Conservation (phyloP, 2,113 vertebrate genomes). For the Festucalex cinctus region DNA sequence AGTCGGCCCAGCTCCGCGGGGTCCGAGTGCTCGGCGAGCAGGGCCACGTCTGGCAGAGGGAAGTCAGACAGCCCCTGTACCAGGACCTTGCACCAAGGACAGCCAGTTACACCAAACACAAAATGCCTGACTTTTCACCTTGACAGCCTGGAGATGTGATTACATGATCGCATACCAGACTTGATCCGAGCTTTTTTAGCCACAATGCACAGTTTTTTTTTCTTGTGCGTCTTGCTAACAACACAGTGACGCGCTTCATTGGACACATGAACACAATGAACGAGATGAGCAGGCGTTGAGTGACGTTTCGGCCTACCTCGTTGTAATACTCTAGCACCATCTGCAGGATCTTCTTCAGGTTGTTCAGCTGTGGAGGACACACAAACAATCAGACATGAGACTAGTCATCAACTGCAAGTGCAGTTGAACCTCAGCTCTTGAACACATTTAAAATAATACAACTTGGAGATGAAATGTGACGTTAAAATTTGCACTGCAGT, state of each 20-base stretch:
- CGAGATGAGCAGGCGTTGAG: not conserved
- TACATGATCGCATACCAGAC: not conserved
- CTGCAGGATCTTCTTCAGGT: slow-evolving; percentile 96
- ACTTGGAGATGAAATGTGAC: no score
- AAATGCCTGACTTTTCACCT: not conserved
- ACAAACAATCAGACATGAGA: not conserved
- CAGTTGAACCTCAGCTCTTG: no score
- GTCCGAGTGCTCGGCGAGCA: slow-evolving; percentile 82
- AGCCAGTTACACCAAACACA: not conserved
- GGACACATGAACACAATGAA: not conserved
- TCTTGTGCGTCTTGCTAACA: not conserved
- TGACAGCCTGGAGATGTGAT: not conserved
- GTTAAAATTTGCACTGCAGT: no score
- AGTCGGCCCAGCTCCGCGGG: slow-evolving; percentile 84
- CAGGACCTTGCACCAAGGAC: slow-evolving; percentile 75
- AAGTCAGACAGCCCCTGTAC: slow-evolving; percentile 86
- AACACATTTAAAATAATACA: no score
- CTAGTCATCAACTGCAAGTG: not conserved
- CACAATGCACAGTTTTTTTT: not conserved
- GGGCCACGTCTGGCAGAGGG: slow-evolving; percentile 83
- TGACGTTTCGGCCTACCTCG: slow-evolving; percentile 77
- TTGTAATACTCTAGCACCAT: slow-evolving; percentile 92
- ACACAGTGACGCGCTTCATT: not conserved
- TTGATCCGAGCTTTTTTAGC: slow-evolving; percentile 11
- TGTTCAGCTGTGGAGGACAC: slow-evolving; percentile 80